These are phyloP conservation scores for Atherix ibis DNA, from an alignment of 2,888 invertebrate genomes.

Conservation along the genomic window DNA sequence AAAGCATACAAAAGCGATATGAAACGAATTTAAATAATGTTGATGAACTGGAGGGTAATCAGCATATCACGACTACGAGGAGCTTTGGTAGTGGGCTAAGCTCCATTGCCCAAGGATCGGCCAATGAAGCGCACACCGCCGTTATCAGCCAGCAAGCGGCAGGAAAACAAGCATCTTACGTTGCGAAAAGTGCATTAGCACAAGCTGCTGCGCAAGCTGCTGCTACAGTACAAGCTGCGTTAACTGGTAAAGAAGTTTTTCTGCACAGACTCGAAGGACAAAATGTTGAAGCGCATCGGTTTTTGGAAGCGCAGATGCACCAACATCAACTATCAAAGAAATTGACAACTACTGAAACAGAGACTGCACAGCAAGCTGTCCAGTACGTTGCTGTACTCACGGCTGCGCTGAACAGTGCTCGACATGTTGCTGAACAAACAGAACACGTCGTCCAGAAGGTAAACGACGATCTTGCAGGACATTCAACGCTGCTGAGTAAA, in stretches of 20 bases:
- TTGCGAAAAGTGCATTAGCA: conserved; percentile 53
- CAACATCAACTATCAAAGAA: conserved; percentile 58
- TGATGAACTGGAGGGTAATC: no score
- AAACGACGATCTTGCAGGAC: conserved; percentile 56
- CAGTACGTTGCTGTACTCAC: conserved; percentile 50
- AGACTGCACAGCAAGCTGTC: conserved; percentile 54
- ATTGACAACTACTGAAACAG: conserved; percentile 48
- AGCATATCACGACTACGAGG: no score
- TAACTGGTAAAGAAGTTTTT: conserved; percentile 48
- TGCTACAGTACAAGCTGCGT: conserved; percentile 47
- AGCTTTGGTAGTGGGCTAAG: conserved; percentile 54
- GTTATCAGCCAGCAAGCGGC: conserved; percentile 55
- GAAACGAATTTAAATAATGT: no score
- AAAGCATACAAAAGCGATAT: no score
- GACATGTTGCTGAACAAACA: conserved; percentile 54
- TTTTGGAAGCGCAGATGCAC: conserved; percentile 49
- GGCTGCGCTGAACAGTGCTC: conserved; percentile 59
- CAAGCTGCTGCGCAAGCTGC: conserved; percentile 59
- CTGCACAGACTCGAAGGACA: conserved; percentile 54
- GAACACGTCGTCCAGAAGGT: conserved; percentile 53
- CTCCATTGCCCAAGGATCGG: conserved; percentile 54
- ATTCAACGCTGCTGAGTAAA: conserved; percentile 61
- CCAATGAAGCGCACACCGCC: conserved; percentile 57
- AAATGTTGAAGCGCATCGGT: conserved; percentile 50
- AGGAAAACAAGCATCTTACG: conserved; percentile 60